These are phyloP conservation scores for Phocoena sinus DNA, from an alignment of 2,113 vertebrate genomes.

Conservation along the genomic window DNA sequence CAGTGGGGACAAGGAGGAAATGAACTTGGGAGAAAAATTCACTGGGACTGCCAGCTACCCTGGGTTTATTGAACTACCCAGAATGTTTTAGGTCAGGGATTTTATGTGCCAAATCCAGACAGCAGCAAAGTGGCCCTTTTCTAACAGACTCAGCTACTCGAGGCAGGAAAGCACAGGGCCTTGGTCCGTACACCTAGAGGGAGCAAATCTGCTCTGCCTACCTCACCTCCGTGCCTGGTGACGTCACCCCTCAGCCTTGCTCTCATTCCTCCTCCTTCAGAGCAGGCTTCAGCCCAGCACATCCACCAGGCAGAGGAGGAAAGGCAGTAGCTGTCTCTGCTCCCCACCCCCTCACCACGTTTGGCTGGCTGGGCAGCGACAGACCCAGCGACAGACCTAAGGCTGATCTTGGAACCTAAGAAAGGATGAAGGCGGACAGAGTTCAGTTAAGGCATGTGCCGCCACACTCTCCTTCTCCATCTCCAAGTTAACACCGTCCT, in stretches of 20 bases:
- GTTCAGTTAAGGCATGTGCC: accelerated
- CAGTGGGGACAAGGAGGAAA: neutral
- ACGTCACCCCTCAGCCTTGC: accelerated
- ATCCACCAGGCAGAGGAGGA: neutral
- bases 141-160: neutral
- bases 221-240: neutral
- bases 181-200: accelerated
- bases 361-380: no score
- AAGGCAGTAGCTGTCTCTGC: neutral
- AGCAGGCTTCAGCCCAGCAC: neutral
- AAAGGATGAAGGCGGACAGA: neutral
- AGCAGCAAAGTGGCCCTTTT: neutral
- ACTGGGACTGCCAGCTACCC: neutral
- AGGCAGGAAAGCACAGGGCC: neutral
- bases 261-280: neutral
- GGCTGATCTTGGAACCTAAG: neutral
- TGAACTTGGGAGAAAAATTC: neutral
- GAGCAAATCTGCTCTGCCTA: neutral
- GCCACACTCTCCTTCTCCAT: neutral
- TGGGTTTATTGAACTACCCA: neutral
- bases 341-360: neutral
- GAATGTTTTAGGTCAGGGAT: neutral
- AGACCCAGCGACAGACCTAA: no score
- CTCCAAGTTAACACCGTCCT: neutral
- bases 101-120: neutral